Percentiles rank a stretch among this genome's conserved stretches.
These are phyloP conservation scores for Columba guinea DNA, from an alignment of 2,797 vertebrate species.

Conservation along the genomic window DNA sequence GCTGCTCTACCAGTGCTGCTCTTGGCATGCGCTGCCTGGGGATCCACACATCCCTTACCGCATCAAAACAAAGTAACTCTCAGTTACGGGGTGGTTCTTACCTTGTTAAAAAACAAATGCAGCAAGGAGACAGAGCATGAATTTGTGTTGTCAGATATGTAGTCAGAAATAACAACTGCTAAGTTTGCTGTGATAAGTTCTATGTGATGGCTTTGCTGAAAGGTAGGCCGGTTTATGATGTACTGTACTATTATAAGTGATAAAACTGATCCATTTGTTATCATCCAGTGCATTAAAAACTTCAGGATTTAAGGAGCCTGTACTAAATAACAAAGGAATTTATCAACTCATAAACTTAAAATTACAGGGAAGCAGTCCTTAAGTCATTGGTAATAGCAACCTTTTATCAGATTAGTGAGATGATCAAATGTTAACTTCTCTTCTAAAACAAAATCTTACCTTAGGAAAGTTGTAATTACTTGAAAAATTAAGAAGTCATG, in stretches of 20 bases:
- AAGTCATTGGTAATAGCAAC: slow-evolving; percentile 37
- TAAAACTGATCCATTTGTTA: slow-evolving; percentile 64
- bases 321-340: slow-evolving; percentile 67
- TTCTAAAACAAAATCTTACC: neutral
- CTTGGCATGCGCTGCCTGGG: fast-evolving
- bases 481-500: neutral
- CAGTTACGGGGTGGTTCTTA: neutral
- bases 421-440: slow-evolving; percentile 12
- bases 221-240: slow-evolving; percentile 40
- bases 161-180: slow-evolving; percentile 12
- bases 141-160: neutral
- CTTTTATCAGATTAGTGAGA: slow-evolving; percentile 54
- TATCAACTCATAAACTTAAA: slow-evolving; percentile 59
- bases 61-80: neutral
- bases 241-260: slow-evolving; percentile 28
- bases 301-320: slow-evolving; percentile 61
- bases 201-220: slow-evolving; percentile 39
- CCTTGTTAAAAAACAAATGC: neutral
- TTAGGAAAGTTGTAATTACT: neutral
- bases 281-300: slow-evolving; percentile 54
- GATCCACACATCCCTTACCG: neutral
- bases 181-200: neutral
- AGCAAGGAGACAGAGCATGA: neutral
- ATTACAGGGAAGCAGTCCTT: slow-evolving; percentile 29
- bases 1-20: neutral